These are phyloP conservation scores for Hirundichthys speculiger DNA, from an alignment of 2,113 vertebrate genomes.

Conservation along the genomic window DNA sequence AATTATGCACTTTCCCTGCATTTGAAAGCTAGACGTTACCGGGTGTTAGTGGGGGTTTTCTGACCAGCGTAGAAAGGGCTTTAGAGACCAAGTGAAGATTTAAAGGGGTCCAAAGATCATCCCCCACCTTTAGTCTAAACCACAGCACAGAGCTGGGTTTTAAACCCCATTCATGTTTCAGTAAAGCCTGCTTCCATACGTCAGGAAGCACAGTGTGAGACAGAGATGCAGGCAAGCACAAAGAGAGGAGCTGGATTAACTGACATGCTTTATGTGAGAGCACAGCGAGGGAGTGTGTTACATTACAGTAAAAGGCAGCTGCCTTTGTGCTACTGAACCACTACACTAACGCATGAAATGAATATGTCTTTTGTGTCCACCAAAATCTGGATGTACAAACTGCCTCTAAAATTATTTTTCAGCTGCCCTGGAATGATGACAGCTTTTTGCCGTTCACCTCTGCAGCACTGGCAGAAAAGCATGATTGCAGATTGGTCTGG, in stretches of 20 bases:
- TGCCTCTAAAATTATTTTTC: background rate
- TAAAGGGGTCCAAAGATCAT: too few species aligned
- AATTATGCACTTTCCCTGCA: too few species aligned
- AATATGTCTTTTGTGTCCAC: background rate
- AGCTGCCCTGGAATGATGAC: background rate
- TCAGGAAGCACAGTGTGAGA: constrained; percentile 34
- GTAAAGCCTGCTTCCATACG: background rate
- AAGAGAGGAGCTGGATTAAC: constrained; percentile 36
- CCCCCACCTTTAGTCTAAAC: constrained; percentile 48
- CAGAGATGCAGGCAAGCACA: constrained; percentile 25
- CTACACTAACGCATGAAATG: background rate
- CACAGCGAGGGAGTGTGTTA: constrained; percentile 1
- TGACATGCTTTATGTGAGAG: constrained; percentile 27
- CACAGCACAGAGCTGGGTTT: constrained; percentile 51
- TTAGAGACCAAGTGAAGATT: too few species aligned
- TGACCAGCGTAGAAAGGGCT: too few species aligned
- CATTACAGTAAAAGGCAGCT: constrained; percentile 1
- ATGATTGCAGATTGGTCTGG: constrained; percentile 11
- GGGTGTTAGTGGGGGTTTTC: too few species aligned
- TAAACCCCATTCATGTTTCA: constrained; percentile 24
- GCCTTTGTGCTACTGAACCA: background rate
- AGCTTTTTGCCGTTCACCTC: constrained; percentile 12
- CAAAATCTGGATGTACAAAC: background rate
- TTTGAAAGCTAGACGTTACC: too few species aligned
- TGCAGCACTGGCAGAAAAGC: constrained; percentile 16